phyloP scores from a whole-genome alignment of 2,888 invertebrate species.

The Drosophila melanosoma region DNA sequence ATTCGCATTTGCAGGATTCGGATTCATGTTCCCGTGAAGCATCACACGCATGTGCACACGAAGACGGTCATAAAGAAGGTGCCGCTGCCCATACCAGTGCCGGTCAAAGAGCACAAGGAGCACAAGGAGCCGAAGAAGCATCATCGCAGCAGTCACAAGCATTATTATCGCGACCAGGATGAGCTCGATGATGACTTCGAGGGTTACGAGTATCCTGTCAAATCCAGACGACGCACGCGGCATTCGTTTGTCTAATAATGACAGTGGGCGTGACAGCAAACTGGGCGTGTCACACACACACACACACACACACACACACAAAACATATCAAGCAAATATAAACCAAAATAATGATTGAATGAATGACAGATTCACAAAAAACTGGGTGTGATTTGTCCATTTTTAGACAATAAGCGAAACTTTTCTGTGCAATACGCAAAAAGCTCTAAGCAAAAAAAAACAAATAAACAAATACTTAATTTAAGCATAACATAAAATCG shows the following conservation, averaged over 20 bases:
- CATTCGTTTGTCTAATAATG: constrained; percentile 81
- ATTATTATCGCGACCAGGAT: constrained; percentile 72
- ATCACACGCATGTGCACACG: constrained; percentile 85
- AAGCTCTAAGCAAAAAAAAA: constrained; percentile 51
- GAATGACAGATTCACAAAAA: constrained; percentile 34
- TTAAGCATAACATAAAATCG: constrained; percentile 60
- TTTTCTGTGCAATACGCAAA: constrained; percentile 69
- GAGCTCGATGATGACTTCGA: constrained; percentile 83
- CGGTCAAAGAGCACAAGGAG: constrained; percentile 81
- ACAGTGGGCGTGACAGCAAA: constrained; percentile 15
- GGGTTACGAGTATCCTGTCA: constrained; percentile 83
- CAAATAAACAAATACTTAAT: constrained; percentile 48
- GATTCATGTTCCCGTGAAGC: constrained; percentile 85
- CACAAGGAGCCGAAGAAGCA: constrained; percentile 73
- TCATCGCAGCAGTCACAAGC: constrained; percentile 73
- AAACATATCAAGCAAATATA: constrained; percentile 62
- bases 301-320: constrained; percentile 12
- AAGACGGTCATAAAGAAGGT: constrained; percentile 85
- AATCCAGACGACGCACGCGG: constrained; percentile 82
- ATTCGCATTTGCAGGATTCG: constrained; percentile 77
- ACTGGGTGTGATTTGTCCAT: constrained; percentile 79
- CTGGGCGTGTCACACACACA: constrained; percentile 38
- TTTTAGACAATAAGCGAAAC: constrained; percentile 45
- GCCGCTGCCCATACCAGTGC: constrained; percentile 84
- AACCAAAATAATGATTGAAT: constrained; percentile 70